A percentile compares a stretch with the other conserved stretches of the same genome.
phyloP scores from a whole-genome alignment of 2,797 vertebrate genomes.

The Thunnus albacares region DNA sequence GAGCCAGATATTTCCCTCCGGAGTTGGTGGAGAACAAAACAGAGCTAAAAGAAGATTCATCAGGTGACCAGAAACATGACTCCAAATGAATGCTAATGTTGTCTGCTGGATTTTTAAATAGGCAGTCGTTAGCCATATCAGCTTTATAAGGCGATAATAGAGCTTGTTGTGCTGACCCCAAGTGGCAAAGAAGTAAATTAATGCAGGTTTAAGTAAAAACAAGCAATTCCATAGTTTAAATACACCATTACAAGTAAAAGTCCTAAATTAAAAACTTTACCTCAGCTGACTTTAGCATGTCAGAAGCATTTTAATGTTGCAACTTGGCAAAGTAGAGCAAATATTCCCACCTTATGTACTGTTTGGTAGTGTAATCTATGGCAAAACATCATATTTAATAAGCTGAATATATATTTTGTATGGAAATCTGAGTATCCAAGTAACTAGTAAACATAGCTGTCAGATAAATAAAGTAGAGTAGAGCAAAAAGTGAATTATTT shows the following conservation, averaged over 20 bases:
- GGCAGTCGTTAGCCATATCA: background rate
- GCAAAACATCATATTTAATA: background rate
- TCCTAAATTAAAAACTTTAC: background rate
- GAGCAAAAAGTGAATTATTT: background rate
- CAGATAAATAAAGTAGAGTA: background rate
- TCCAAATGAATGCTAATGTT: too few relatives aligned
- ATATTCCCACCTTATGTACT: too few relatives aligned
- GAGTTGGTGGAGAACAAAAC: too few relatives aligned
- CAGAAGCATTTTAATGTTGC: too few relatives aligned
- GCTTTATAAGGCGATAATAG: background rate
- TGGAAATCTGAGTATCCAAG: background rate
- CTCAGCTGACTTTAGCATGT: too few relatives aligned
- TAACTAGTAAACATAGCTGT: background rate
- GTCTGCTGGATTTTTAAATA: too few relatives aligned
- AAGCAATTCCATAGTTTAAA: background rate
- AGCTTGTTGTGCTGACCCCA: too few relatives aligned
- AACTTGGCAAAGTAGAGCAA: too few relatives aligned
- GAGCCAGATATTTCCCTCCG: background rate
- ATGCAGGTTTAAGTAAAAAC: background rate
- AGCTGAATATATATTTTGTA: background rate
- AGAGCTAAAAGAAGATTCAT: too few relatives aligned
- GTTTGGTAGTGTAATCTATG: background rate
- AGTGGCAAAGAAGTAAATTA: too few relatives aligned
- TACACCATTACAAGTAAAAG: too few relatives aligned
- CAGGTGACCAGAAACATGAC: too few relatives aligned